phyloP scores from a whole-genome alignment of 2,888 invertebrate genomes.

The Rhagonycha fulva region DNA sequence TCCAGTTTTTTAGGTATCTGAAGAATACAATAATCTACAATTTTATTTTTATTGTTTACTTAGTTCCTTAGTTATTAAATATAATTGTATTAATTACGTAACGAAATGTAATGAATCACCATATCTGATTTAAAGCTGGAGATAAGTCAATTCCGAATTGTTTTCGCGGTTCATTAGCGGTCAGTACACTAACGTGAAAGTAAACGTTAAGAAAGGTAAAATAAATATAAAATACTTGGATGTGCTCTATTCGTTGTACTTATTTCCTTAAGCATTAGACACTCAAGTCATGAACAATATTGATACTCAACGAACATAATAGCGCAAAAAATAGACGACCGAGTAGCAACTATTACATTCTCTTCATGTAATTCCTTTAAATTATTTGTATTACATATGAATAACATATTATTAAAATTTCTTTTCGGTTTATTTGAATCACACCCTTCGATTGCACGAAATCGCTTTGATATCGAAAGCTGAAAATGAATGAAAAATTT shows the following conservation, averaged over 20 bases:
- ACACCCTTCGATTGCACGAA: no score
- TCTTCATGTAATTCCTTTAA: neutral
- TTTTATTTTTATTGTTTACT: no score
- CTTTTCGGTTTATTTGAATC: no score
- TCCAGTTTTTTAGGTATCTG: no score
- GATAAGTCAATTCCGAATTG: neutral
- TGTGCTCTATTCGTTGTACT: neutral
- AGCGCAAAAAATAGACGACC: neutral
- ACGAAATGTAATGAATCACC: neutral
- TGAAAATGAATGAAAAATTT: no score
- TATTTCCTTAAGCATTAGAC: constrained; percentile 4
- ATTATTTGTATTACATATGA: neutral
- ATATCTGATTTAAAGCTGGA: neutral
- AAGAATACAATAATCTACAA: no score
- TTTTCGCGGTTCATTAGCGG: constrained; percentile 7
- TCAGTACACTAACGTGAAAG: constrained; percentile 13
- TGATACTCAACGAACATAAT: constrained; percentile 1
- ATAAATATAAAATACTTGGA: neutral
- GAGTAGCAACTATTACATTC: neutral
- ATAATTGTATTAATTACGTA: neutral
- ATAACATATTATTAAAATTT: neutral
- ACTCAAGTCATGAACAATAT: constrained; percentile 6
- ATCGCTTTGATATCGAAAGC: no score
- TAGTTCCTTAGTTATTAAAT: no score
- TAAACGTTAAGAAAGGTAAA: neutral